A percentile compares a stretch with the other conserved stretches of the same genome.
phyloP scores from a whole-genome alignment of 2,113 vertebrate species.

The Barnardius zonarius region DNA sequence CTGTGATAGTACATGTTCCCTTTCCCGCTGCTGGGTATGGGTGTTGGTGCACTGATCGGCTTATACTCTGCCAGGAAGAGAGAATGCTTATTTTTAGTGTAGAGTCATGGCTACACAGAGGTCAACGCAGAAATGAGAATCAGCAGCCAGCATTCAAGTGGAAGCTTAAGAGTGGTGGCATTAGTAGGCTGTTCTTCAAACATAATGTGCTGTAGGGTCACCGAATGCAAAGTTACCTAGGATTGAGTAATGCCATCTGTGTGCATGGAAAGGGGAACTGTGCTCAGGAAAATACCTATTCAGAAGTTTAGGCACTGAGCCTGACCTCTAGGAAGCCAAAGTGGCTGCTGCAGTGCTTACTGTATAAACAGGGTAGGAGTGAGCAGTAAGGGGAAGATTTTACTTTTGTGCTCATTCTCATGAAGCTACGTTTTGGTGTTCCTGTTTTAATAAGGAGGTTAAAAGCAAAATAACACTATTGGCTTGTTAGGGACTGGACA shows the following conservation, averaged over 20 bases:
- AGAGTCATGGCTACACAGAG: not conserved
- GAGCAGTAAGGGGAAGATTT: not conserved
- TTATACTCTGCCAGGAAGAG: not conserved
- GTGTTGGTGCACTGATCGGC: not conserved
- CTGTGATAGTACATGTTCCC: not conserved
- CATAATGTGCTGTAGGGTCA: not conserved
- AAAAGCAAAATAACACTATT: not conserved
- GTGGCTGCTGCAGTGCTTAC: not conserved
- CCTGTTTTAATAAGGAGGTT: not conserved
- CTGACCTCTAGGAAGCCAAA: not conserved
- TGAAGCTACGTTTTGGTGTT: not conserved
- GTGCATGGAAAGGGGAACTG: not conserved
- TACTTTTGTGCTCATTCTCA: not conserved
- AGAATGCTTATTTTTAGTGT: not conserved
- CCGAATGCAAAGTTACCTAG: not conserved
- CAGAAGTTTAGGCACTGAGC: not conserved
- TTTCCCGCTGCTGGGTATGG: accelerated
- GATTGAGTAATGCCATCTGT: not conserved
- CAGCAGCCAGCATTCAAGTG: not conserved
- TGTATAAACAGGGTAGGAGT: not conserved
- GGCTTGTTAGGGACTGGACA: not conserved
- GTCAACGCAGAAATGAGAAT: not conserved
- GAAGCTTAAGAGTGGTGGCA: not conserved
- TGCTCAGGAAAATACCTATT: not conserved
- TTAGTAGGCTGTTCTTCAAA: not conserved